Evolutionary conservation across 2,888 invertebrate species (phyloP), one percentile per base, ranked within the genome.

Genomic region (Rhodophaea formosa): DNA sequence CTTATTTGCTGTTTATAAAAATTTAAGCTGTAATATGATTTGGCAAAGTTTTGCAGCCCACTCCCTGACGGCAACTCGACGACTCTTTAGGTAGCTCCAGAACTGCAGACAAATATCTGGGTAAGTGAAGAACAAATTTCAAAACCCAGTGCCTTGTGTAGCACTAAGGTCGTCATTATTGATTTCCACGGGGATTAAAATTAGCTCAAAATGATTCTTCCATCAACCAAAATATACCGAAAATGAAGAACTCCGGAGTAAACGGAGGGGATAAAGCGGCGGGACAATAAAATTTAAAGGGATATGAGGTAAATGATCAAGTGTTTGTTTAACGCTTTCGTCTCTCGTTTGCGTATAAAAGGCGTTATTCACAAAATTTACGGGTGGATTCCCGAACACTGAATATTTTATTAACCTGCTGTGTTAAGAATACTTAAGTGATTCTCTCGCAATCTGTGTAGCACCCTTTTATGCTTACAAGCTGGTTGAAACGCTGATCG

Each of bases 381-480:
- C 70, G 66, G 63, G 63, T 66, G 53, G 59, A 61, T 68, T 62
- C 68, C 67, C 62, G 64, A 71, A 72, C 70, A 69, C 72, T 78
- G 74, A 81, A 82, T 81, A 81, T 78, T 80, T 79, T 77, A 80
- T 73, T 72, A 75, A 74, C 72, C 63, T 69, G 65, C 75, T 68
- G 69, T 77, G 77, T 80, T 77, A 79, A 77, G 77, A 76, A 79
- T 79, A 69, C 75, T 78, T 73, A 74, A 79, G 69, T 59, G 70
- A 70, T 67, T 70, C 65, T 61, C 60, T 66, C 65, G 58, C 58
- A 68, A 63, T 67, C 67, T 59, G 62, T 59, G 63, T 62, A 71
- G 70, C 68, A 76, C 72, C 71, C 75, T 77, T 78, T 82, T 75
- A 78, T 68, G 68, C 68, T 71, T 73, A 73, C 70, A 74, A 78